Evolutionary conservation across 1,140 invertebrate genomes (phyloP), one percentile per base, ranked within the genome.

Genomic region (Saccostrea cuccullata): DNA sequence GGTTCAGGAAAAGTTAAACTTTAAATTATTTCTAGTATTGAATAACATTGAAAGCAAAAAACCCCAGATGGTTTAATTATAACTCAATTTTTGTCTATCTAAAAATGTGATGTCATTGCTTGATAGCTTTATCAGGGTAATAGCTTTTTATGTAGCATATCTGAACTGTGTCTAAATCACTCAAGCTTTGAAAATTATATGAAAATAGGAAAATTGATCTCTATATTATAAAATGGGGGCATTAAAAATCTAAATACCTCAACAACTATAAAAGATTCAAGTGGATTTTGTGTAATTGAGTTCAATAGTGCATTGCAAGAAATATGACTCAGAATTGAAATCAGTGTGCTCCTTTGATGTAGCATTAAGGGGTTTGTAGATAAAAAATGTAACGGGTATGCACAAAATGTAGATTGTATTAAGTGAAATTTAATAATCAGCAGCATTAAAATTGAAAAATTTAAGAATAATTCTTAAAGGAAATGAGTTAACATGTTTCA

Each of bases 231-330:
- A 77, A 30, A 77, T 77, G 15, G 26, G 70, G 70, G 70, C 70
- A 77, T 77, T 77, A 77, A 77, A 77, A 77, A 30, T 77, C 30
- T 36, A 77, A 77, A 77, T 77, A 77, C 70, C 70, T 77, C 70
- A 15, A 11, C 70, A 77, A 15, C 70, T 36, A 77, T 77, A 77
- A 30, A 36, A 26, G 70, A 77, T 77, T 77, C 70, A 77, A 77
- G 70, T 26, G 70, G 70, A 77, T 77, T 77, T 77, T 77, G 70
- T 77, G 30, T 77, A 77, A 77, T 77, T 77, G 70, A 77, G 70
- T 77, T 77, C 70, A 77, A 77, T 77, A 77, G 70, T 77, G 70
- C 70, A 77, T 77, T 77, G 70, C 70, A 77, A 77, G 70, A 15
- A 77, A 77, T 77, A 77, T 77, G 70, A 77, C 26, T 77, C 70